Evolutionary conservation across 1,140 invertebrate genomes (phyloP).

Genomic region (Drosophila trapezifrons): DNA sequence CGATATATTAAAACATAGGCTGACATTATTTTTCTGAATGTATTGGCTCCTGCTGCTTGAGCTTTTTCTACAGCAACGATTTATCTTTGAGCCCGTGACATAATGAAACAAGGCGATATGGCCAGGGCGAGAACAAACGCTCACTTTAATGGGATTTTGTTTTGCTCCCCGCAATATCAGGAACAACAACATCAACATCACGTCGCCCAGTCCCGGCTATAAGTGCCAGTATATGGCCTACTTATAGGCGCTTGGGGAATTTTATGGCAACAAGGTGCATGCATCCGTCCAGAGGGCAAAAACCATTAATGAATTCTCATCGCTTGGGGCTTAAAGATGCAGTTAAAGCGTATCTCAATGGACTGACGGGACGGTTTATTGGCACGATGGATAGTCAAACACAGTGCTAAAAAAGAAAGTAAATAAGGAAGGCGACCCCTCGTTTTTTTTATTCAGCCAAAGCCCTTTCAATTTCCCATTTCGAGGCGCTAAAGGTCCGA

Average conservation of each 20-base stretch:
- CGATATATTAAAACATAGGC: neutral
- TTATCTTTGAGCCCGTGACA: slow-evolving; percentile 64
- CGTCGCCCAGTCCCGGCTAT: slow-evolving; percentile 16
- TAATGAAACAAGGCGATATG: slow-evolving; percentile 69
- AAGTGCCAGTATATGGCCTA: slow-evolving; percentile 54
- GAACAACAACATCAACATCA: slow-evolving; percentile 14
- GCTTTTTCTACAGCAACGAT: slow-evolving; percentile 50
- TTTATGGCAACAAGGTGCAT: slow-evolving; percentile 46
- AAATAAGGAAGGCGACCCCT: slow-evolving; percentile 7
- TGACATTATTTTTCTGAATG: slow-evolving; percentile 9
- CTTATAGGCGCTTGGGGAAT: slow-evolving; percentile 44
- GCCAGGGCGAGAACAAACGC: slow-evolving; percentile 48
- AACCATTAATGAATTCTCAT: slow-evolving; percentile 50
- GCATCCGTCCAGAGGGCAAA: slow-evolving; percentile 26
- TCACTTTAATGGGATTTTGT: slow-evolving; percentile 66
- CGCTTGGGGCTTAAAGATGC: slow-evolving; percentile 41
- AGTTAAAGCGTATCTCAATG: slow-evolving; percentile 46
- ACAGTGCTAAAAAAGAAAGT: slow-evolving; percentile 21
- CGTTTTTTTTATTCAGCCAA: slow-evolving; percentile 19
- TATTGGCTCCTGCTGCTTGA: slow-evolving; percentile 4
- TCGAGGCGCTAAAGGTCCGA: neutral
- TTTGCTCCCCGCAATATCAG: slow-evolving; percentile 21
- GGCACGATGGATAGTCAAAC: slow-evolving; percentile 10
- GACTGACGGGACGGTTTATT: slow-evolving; percentile 27
- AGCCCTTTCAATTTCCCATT: slow-evolving; percentile 27